Evolutionary conservation across 2,888 invertebrate species (phyloP).

Genomic region (Tipula unca): DNA sequence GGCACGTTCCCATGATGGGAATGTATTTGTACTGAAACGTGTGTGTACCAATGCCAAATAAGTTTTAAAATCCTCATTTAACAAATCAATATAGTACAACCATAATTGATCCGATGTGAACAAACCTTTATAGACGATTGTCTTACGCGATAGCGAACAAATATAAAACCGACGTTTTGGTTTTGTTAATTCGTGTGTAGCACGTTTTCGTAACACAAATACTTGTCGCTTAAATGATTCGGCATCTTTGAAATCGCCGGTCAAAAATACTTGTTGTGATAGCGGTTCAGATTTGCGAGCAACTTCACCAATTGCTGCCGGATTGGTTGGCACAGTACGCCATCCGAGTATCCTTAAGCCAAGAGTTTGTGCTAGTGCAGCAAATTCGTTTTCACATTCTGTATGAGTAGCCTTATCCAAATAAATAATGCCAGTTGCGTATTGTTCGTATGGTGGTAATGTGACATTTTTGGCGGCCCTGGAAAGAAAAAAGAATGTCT

Average conservation of each 20-base stretch:
- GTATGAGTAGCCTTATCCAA: conserved; percentile 75
- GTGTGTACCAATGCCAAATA: conserved; percentile 96
- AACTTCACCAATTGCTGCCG: conserved; percentile 77
- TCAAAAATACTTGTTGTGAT: conserved; percentile 89
- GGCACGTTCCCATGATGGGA: conserved; percentile 98
- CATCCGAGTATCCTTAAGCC: conserved; percentile 81
- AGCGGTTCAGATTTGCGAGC: conserved; percentile 91
- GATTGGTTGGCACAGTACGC: conserved; percentile 89
- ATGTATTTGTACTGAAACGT: conserved; percentile 98
- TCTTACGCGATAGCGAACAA: conserved; percentile 84
- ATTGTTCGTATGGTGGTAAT: conserved; percentile 78
- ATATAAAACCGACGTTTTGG: conserved; percentile 90
- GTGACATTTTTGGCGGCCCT: conserved; percentile 74
- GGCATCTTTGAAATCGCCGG: conserved; percentile 41
- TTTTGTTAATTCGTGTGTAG: conserved; percentile 78
- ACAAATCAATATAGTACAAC: conserved; percentile 65
- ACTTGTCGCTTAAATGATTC: conserved; percentile 54
- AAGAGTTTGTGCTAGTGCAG: conserved; percentile 68
- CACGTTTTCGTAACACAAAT: conserved; percentile 86
- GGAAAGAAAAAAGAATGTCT: conserved; percentile 27
- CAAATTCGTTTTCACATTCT: conserved; percentile 73
- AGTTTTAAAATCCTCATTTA: conserved; percentile 75
- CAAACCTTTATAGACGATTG: conserved; percentile 95
- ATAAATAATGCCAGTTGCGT: conserved; percentile 96
- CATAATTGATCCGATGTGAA: conserved; percentile 86